phyloP scores from a whole-genome alignment of 2,888 invertebrate species.

The Lasioglossum leucozonium region DNA sequence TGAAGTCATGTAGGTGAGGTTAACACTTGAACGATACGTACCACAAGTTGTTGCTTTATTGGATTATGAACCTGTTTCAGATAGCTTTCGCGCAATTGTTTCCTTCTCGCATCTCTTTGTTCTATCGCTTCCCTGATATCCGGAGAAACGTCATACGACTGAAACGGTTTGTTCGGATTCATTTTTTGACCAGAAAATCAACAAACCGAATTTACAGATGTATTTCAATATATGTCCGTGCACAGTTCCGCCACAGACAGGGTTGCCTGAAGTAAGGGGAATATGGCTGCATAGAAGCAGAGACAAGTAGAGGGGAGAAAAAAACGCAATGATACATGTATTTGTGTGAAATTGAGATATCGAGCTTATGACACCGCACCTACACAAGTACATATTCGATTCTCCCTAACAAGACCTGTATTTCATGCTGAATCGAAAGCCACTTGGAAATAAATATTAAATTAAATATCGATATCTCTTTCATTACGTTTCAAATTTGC shows the following conservation, averaged over 20 bases:
- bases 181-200: background rate
- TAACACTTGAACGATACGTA: constrained; percentile 85
- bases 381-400: no score
- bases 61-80: constrained; percentile 90
- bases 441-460: no score
- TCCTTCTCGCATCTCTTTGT: constrained; percentile 87
- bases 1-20: constrained; percentile 28
- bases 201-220: background rate
- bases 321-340: no score
- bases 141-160: background rate
- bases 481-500: no score
- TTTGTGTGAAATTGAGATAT: no score
- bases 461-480: no score
- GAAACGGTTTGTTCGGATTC: background rate
- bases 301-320: no score
- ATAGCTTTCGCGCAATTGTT: constrained; percentile 89
- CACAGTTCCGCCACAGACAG: background rate
- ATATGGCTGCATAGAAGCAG: no score
- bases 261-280: no score
- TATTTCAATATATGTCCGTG: background rate
- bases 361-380: no score
- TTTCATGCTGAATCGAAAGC: no score
- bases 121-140: constrained; percentile 84
- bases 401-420: no score
- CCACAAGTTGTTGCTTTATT: constrained; percentile 89